Evolutionary conservation across 2,888 invertebrate species (phyloP).

Genomic region (Microchrysa polita): DNA sequence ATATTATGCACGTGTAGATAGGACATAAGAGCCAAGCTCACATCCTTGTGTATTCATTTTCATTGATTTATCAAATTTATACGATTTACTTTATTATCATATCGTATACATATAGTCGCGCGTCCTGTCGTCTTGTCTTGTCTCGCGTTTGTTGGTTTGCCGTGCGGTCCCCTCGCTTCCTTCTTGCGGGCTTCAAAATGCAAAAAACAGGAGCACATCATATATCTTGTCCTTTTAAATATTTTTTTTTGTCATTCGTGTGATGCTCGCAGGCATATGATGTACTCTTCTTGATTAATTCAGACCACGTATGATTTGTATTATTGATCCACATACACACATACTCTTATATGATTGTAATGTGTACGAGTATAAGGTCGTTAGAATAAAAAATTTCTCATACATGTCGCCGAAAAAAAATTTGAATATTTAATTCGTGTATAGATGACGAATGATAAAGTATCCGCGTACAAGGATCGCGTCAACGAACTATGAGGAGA

Average conservation of each 20-base stretch:
- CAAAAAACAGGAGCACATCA: not conserved
- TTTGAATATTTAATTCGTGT: constrained; percentile 37
- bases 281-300: constrained; percentile 34
- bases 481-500: too few relatives aligned
- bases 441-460: constrained; percentile 11
- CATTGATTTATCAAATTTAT: constrained; percentile 45
- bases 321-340: constrained; percentile 40
- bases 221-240: too few relatives aligned
- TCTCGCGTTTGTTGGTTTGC: too few relatives aligned
- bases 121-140: constrained; percentile 1
- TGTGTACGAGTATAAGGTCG: not conserved
- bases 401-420: constrained; percentile 3
- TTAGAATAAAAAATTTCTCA: not conserved
- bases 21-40: constrained; percentile 20
- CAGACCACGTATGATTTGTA: constrained; percentile 43
- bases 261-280: constrained; percentile 34
- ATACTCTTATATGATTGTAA: not conserved
- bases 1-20: constrained; percentile 30
- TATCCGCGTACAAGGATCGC: not conserved
- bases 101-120: too few relatives aligned
- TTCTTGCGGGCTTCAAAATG: constrained; percentile 23
- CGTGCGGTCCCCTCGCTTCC: not conserved
- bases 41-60: constrained; percentile 38
- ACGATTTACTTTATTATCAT: constrained; percentile 42
- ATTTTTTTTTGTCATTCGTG: constrained; percentile 5